Evolutionary conservation across 2,113 vertebrate genomes (phyloP).

Genomic region (Notarius lentiginosus): DNA sequence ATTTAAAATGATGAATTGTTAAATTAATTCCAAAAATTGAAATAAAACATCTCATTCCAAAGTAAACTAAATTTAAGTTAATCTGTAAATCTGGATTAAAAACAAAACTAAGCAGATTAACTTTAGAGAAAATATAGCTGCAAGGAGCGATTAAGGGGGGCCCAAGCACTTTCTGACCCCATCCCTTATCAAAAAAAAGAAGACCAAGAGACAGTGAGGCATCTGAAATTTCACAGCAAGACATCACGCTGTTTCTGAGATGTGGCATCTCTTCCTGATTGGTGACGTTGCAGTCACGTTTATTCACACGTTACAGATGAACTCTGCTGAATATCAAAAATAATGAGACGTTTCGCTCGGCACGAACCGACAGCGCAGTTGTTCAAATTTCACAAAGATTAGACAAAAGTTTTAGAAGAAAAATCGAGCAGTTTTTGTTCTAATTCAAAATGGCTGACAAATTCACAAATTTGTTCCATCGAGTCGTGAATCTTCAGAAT

Average conservation of each 20-base stretch:
- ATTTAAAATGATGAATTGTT: neutral
- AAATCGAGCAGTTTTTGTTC: neutral
- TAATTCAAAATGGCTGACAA: neutral
- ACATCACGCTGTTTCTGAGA: neutral
- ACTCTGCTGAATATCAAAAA: neutral
- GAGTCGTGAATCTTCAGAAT: neutral
- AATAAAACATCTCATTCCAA: neutral
- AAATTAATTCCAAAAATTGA: neutral
- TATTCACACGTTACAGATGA: neutral
- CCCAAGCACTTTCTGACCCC: neutral
- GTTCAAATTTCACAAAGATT: neutral
- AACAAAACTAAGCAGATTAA: neutral
- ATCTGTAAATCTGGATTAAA: neutral
- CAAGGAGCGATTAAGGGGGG: neutral
- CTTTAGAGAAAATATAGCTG: neutral
- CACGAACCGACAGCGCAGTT: neutral
- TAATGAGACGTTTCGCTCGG: neutral
- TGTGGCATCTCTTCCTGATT: neutral
- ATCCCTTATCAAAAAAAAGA: neutral
- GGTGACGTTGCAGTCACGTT: neutral
- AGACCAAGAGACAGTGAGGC: neutral
- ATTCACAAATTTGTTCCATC: neutral
- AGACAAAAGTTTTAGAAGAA: neutral
- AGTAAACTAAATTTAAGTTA: neutral
- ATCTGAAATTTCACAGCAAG: neutral